Evolutionary conservation across 2,888 invertebrate species (phyloP), one percentile per base, ranked within the genome.

Genomic region (Crepidodera aurea): DNA sequence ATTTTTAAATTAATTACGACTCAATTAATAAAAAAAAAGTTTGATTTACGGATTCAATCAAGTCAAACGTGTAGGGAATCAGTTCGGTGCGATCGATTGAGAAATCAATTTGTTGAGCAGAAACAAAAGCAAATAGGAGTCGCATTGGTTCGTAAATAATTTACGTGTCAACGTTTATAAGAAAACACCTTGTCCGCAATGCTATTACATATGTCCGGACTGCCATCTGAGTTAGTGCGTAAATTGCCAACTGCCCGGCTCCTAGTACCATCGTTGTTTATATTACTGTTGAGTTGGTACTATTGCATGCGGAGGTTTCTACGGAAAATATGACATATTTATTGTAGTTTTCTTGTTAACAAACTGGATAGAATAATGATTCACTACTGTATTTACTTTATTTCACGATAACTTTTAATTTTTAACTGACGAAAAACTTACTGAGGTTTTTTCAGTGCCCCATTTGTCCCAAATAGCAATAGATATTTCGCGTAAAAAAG

Each of bases 121-220:
- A 66, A 71, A 72, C 67, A 67, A 68, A 71, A 72, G 74, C 72
- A 69, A 74, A 73, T 70, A 72, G 67, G 69, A 68, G 66, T 60
- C 55, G 68, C 67, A 73, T 70, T 71, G 71, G 74, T 72, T 69
- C 71, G 74, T 75, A 75, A 76, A 76, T 77, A 74, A 76, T 75
- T 73, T 75, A 59, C 74, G 71, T 73, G 75, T 75, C 75, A 73
- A 73, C 75, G 74, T 75, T 76, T 74, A 75, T 76, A 75, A 76
- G 75, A 73, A 71, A 77, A 75, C 76, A 75, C 74, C 76, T 74
- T 77, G 77, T 77, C 73, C 62, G 71, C 69, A 73, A 71, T 68
- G 71, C 73, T 71, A 75, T 75, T 76, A 76, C 77, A 77, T 71
- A 69, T 77, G 75, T 75, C 75, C 71, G 70, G 65, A 75, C 71